Percentiles rank a stretch among this genome's conserved stretches.
Evolutionary conservation across 2,113 vertebrate genomes (phyloP).

Genomic region (Rousettus leschenaultii): DNA sequence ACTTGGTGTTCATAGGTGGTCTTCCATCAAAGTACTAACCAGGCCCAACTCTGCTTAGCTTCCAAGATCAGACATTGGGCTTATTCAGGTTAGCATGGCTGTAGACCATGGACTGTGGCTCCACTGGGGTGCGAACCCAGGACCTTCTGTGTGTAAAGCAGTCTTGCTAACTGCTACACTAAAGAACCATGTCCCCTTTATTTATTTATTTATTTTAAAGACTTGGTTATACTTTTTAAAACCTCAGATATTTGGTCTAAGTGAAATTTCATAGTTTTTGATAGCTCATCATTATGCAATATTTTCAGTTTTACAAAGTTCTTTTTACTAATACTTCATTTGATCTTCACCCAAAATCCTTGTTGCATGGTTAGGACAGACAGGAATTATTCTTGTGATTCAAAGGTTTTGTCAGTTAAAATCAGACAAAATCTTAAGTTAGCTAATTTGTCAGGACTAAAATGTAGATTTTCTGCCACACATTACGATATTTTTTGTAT

Average conservation of each 20-base stretch:
- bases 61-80: too few relatives aligned
- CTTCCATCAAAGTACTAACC: too few relatives aligned
- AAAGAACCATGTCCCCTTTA: too few relatives aligned
- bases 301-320: not conserved
- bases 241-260: not conserved
- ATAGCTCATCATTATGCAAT: not conserved
- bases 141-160: too few relatives aligned
- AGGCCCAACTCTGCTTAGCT: too few relatives aligned
- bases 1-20: too few relatives aligned
- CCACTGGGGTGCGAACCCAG: too few relatives aligned
- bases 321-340: constrained; percentile 3
- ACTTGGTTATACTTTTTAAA: not conserved
- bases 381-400: not conserved
- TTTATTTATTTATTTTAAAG: not conserved
- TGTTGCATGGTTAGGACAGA: not conserved
- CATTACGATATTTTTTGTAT: not conserved
- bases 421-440: too few relatives aligned
- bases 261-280: constrained; percentile 13
- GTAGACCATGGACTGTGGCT: too few relatives aligned
- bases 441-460: not conserved
- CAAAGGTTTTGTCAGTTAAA: not conserved
- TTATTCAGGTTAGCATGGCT: too few relatives aligned
- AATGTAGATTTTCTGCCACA: not conserved
- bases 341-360: not conserved
- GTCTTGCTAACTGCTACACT: too few relatives aligned